Evolutionary conservation across 1,140 invertebrate species (phyloP), one percentile per base, ranked within the genome.

Genomic region (Neotoxoptera formosana): DNA sequence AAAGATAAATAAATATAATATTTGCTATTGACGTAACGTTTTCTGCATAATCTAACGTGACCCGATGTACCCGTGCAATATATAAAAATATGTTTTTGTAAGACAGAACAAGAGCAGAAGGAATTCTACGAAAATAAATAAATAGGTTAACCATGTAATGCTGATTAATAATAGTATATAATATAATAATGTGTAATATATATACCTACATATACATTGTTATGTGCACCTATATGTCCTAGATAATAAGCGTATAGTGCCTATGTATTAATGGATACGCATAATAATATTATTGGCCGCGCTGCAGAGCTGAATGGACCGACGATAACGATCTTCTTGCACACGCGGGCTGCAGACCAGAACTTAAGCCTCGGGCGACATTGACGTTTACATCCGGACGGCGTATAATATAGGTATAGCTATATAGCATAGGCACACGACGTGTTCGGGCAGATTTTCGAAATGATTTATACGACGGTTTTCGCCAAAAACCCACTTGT

Each of bases 391-490:
- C 36, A 60, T 90, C 53, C 88, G 53, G 51, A 60, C 53, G 53
- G 25, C 34, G 20, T 14, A 53, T n/a, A 67, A n/a, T 76, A 76
- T 34, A 53, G 51, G 51, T 53, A 53, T 53, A 53, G 51, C 21
- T 53, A 53, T 17, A 3, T 21, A 53, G 48, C 7, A 11, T 51
- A 51, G 48, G 48, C 36, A 53, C n/a, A 56, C 36, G 88, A 56
- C 36, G 88, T 90, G 23, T 90, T n/a, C 34, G 25, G 51, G 88
- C 88, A 90, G 21, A 90, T 90, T 90, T 90, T 30, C 88, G 30
- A 60, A 60, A 90, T 90, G 88, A 60, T 90, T 90, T 60, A 90
- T 56, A 90, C 53, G n/a, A 34, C 25, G 51, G 36, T 90, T 90
- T 90, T 90, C 25, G 53, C 88, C 88, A 90, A 60, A 90, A 90